These are phyloP conservation scores for Cephus cinctus DNA, from an alignment of 1,140 invertebrate genomes.

Conservation along the genomic window DNA sequence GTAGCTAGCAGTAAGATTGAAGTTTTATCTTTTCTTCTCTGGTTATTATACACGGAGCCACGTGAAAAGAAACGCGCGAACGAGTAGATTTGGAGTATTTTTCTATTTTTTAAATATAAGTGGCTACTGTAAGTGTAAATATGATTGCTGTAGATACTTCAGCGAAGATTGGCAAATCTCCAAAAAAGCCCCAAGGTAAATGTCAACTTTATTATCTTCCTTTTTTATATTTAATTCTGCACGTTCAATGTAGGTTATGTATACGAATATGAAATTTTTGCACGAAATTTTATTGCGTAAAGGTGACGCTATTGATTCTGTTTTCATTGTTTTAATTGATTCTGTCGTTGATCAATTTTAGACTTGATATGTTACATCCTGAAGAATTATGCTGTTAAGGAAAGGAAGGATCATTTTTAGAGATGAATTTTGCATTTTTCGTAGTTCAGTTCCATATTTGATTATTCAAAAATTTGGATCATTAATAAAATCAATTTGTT, in stretches of 20 bases:
- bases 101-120: too few relatives aligned
- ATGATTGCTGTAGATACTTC: background rate
- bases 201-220: background rate
- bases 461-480: too few relatives aligned
- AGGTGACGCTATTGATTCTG: background rate
- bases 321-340: background rate
- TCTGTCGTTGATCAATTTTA: background rate
- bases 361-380: background rate
- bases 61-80: too few relatives aligned
- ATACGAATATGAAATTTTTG: background rate
- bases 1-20: too few relatives aligned
- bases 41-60: too few relatives aligned
- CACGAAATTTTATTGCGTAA: background rate
- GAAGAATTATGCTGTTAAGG: background rate
- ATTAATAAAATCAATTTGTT: too few relatives aligned
- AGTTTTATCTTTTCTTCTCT: too few relatives aligned
- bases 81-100: too few relatives aligned
- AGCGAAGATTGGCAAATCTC: background rate
- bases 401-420: too few relatives aligned
- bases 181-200: constrained; percentile 1
- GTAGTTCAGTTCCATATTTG: too few relatives aligned
- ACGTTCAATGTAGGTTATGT: background rate
- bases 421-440: too few relatives aligned
- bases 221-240: background rate
- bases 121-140: too few relatives aligned